Evolutionary conservation across 2,113 vertebrate genomes (phyloP).

Genomic region (Telmatochromis sp.): DNA sequence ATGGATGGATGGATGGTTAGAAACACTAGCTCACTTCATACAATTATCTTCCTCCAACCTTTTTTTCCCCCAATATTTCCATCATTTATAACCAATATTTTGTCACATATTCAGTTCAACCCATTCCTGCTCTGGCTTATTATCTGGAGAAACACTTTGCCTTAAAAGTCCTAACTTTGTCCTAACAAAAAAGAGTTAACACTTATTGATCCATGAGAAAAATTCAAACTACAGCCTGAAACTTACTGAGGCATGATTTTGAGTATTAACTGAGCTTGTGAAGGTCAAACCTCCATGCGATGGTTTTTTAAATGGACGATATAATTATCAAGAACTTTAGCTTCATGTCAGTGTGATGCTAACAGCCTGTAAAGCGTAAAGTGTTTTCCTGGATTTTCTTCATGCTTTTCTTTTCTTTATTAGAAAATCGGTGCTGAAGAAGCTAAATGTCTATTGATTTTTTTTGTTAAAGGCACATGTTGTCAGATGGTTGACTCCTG

Average conservation of each 20-base stretch:
- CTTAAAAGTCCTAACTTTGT: neutral
- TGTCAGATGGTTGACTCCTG: neutral
- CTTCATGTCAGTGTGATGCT: neutral
- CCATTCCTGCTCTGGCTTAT: neutral
- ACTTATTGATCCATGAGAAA: neutral
- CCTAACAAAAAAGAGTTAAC: neutral
- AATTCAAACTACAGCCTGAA: neutral
- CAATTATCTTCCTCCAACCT: neutral
- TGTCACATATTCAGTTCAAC: neutral
- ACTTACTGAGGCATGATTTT: neutral
- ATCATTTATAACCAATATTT: neutral
- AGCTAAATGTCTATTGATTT: neutral
- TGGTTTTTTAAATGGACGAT: neutral
- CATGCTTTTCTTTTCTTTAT: neutral
- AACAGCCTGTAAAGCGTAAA: neutral
- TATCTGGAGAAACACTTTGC: neutral
- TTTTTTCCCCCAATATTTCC: neutral
- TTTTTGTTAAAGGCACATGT: neutral
- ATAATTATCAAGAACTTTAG: neutral
- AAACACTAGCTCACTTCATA: neutral
- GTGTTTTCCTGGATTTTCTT: neutral
- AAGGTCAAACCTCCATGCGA: neutral
- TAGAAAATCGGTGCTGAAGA: neutral
- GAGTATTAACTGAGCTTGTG: neutral
- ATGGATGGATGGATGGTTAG: neutral